These are phyloP conservation scores for Xyliphius kryptos DNA, from an alignment of 2,113 vertebrate species.

Conservation along the genomic window DNA sequence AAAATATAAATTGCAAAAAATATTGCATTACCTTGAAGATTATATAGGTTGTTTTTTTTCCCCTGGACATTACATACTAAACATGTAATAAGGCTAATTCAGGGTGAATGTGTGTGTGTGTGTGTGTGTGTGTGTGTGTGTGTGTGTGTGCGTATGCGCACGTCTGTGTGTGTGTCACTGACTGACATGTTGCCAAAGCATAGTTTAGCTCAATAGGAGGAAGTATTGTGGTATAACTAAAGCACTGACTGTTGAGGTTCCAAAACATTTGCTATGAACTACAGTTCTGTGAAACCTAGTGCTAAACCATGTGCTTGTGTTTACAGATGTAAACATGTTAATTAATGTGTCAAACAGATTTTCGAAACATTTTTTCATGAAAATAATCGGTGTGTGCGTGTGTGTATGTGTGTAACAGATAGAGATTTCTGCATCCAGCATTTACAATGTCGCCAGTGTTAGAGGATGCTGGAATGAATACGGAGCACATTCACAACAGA, in stretches of 20 bases:
- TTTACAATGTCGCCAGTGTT: constrained; percentile 37
- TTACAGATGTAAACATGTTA: not conserved
- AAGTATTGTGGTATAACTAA: constrained; percentile 31
- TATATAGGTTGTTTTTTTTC: no score
- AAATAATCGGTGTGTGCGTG: constrained; percentile 6
- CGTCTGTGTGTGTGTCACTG: not conserved
- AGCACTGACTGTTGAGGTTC: not conserved
- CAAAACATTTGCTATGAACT: constrained; percentile 21
- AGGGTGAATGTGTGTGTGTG: no score
- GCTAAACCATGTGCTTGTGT: not conserved
- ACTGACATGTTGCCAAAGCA: constrained; percentile 31
- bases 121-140: not conserved
- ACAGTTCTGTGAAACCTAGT: constrained; percentile 14
- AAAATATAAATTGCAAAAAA: no score
- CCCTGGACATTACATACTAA: no score
- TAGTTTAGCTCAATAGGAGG: constrained; percentile 8
- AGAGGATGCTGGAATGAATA: constrained; percentile 26
- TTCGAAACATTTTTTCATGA: not conserved
- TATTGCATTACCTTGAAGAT: no score
- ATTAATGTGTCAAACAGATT: not conserved
- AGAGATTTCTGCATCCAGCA: constrained; percentile 6
- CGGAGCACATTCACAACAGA: constrained; percentile 33
- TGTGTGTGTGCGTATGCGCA: not conserved
- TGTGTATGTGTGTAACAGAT: constrained; percentile 9
- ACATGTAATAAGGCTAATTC: no score